phyloP scores from a whole-genome alignment of 37 sponge, comb jelly and placozoan species.

The Corticium candelabrum region DNA sequence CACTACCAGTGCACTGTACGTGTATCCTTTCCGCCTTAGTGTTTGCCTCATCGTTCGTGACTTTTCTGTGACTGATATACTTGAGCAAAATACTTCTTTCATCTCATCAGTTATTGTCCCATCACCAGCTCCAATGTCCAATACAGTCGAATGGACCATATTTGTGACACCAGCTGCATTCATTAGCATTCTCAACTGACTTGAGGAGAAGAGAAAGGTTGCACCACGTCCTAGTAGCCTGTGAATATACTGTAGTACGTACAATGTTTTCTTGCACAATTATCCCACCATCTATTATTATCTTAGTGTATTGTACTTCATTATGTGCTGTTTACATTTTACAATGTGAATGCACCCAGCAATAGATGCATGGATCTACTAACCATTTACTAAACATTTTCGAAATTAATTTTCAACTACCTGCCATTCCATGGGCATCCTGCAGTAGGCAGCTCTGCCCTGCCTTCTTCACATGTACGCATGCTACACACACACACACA shows the following conservation, averaged over 20 bases:
- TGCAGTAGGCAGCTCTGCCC: too few relatives aligned
- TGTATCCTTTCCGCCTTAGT: slow-evolving; percentile 30
- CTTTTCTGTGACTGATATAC: slow-evolving; percentile 27
- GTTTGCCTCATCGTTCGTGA: slow-evolving; percentile 31
- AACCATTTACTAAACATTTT: too few relatives aligned
- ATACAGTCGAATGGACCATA: background rate
- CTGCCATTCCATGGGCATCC: too few relatives aligned
- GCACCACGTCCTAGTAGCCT: slow-evolving; percentile 47
- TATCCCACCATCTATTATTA: too few relatives aligned
- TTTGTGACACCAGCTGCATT: background rate
- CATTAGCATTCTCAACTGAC: slow-evolving; percentile 17
- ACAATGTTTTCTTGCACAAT: background rate
- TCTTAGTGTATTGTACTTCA: too few relatives aligned
- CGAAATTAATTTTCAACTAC: too few relatives aligned
- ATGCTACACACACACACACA: too few relatives aligned
- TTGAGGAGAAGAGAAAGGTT: slow-evolving; percentile 43
- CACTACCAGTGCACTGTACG: too few relatives aligned
- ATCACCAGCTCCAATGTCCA: slow-evolving; percentile 68
- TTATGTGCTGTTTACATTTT: too few relatives aligned
- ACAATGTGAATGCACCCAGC: too few relatives aligned
- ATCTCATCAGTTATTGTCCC: slow-evolving; percentile 45
- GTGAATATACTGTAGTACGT: background rate
- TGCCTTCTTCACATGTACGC: too few relatives aligned
- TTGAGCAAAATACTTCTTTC: background rate
- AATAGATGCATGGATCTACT: too few relatives aligned